Percentiles rank a stretch among this genome's conserved stretches.
phyloP scores from a whole-genome alignment of 2,797 vertebrate species.

The Alcedo quadribrachys region DNA sequence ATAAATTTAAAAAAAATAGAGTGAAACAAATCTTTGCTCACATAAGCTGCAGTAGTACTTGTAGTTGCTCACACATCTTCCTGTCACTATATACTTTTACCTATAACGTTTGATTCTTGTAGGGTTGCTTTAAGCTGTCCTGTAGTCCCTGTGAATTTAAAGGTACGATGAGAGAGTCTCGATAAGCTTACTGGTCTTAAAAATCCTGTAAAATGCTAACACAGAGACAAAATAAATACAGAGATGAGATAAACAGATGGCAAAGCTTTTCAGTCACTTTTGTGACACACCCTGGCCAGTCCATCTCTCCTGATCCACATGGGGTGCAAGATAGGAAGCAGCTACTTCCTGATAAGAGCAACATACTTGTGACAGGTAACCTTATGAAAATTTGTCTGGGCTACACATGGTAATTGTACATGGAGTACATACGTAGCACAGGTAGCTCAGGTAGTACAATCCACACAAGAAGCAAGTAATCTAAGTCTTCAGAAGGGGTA shows the following conservation, averaged over 20 bases:
- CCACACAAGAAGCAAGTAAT: background rate
- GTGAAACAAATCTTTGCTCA: background rate
- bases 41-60: background rate
- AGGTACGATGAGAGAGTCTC: background rate
- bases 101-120: background rate
- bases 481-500: background rate
- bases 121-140: background rate
- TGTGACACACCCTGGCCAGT: background rate
- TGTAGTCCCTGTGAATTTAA: background rate
- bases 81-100: background rate
- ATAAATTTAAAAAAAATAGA: background rate
- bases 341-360: background rate
- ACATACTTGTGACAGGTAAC: background rate
- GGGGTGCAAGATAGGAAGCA: background rate
- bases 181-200: background rate
- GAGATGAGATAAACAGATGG: background rate
- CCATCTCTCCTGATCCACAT: background rate
- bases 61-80: background rate
- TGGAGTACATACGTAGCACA: accelerated
- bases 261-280: background rate
- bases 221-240: background rate
- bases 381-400: background rate
- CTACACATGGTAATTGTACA: background rate
- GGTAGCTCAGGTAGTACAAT: background rate
- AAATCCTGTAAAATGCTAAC: background rate